Evolutionary conservation across 2,888 invertebrate species (phyloP), one percentile per base, ranked within the genome.

Genomic region (Axea sp.): DNA sequence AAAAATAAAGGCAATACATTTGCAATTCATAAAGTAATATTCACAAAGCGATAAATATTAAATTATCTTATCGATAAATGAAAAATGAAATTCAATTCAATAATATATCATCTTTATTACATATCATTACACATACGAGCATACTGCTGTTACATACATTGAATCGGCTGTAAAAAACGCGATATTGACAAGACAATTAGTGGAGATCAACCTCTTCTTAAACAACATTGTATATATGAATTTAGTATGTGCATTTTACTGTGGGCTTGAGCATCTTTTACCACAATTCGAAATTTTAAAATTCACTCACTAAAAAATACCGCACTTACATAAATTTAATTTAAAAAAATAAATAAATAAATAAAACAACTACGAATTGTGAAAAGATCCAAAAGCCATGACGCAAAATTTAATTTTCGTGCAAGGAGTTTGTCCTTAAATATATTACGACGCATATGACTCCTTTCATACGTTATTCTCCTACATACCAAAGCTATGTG

Each of bases 151-250:
- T 71, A 71, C 60, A 55, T 71, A 71, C 71, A 71, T 57, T 41
- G 37, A 71, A 57, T 64, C 64, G 39, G 64, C 64, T 65, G 64
- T 65, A 65, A 72, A 72, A 72, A 72, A 65, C 43, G 49, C 45
- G 59, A 65, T 65, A 65, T 72, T 72, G 72, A 72, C 64, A 72
- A 72, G 72, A 72, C 64, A 72, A 65, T 37, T 72, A 33, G 59
- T 65, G 37, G 64, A 72, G 72, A 72, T 72, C 72, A 33, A 59
- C 53, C 72, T 72, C 64, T 71, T 72, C 71, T 55, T 71, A 55
- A 71, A 62, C 62, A 71, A 55, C 47, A 62, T 49, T n/a, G n/a
- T 19, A 49, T 8, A 45, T 59, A 49, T 31, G 37, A 47, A 69
- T 37, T 53, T 31, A 26, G n/a, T 62, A 71, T 62, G 71, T 71